Conservation (phyloP, 1,140 invertebrate species). For the Antheraea mylitta region DNA sequence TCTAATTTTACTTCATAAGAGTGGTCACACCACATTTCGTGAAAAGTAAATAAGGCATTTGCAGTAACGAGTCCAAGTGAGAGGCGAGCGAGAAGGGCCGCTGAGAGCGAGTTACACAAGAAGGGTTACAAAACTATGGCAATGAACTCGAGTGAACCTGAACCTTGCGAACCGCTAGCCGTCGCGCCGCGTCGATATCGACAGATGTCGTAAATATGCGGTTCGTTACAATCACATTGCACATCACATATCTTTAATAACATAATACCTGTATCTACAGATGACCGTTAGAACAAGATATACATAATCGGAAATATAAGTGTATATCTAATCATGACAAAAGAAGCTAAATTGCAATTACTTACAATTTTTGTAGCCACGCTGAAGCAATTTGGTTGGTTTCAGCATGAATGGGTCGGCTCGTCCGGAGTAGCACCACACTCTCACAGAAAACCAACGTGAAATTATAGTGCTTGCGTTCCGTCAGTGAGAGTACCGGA, state of each 20-base stretch:
- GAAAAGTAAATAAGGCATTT: constrained; percentile 30
- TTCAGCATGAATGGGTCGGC: no score
- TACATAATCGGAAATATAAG: no score
- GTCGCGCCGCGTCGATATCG: constrained; percentile 35
- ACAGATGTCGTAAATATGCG: constrained; percentile 33
- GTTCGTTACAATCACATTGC: constrained; percentile 8
- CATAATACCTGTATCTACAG: no score
- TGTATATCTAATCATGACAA: no score
- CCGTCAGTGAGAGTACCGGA: no score
- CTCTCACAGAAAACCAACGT: no score
- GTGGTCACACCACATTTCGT: constrained; percentile 15
- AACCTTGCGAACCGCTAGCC: constrained; percentile 75
- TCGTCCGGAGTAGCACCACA: no score
- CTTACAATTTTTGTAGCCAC: no score
- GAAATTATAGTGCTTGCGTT: no score
- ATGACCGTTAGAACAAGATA: no score
- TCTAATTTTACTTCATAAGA: neutral
- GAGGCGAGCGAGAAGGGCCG: constrained; percentile 63
- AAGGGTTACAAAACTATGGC: constrained; percentile 80
- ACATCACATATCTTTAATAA: neutral
- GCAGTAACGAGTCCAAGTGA: constrained; percentile 63
- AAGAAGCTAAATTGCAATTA: no score
- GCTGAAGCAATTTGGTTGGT: no score
- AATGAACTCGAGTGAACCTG: constrained; percentile 77
- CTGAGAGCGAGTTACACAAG: constrained; percentile 76